These are phyloP conservation scores for Panthera leo DNA, from an alignment of 2,113 vertebrate genomes.

Conservation along the genomic window DNA sequence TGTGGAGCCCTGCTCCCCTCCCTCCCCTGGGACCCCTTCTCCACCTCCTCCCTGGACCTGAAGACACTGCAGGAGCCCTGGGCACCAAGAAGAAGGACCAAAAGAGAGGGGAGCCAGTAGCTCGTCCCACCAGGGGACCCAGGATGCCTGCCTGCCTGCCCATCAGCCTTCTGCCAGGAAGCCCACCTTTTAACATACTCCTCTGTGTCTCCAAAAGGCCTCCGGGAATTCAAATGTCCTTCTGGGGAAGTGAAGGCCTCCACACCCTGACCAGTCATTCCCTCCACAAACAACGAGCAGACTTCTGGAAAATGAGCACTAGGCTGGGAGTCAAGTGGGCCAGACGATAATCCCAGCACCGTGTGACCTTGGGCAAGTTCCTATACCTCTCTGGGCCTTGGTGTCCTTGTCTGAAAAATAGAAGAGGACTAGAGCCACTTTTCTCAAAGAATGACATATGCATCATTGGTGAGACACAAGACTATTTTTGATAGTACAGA, in stretches of 20 bases:
- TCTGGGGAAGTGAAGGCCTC: background rate
- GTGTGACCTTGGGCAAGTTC: background rate
- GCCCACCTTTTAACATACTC: no score
- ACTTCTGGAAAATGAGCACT: background rate
- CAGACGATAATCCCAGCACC: background rate
- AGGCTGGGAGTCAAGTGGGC: background rate
- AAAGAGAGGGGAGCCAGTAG: background rate
- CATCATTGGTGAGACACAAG: background rate
- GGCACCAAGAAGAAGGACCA: background rate
- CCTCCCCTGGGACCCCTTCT: background rate
- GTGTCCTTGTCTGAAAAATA: background rate
- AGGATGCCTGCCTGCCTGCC: accelerated
- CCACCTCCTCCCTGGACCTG: background rate
- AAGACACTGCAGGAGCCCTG: background rate
- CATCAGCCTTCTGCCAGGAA: background rate
- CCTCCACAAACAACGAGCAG: background rate
- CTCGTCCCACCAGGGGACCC: background rate
- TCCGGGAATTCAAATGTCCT: background rate
- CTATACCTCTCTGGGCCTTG: background rate
- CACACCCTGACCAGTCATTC: background rate
- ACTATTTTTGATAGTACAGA: background rate
- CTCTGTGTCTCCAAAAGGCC: background rate
- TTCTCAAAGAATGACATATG: background rate
- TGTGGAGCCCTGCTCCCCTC: background rate
- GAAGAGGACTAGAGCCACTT: background rate